A percentile compares a stretch with the other conserved stretches of the same genome.
phyloP scores from a whole-genome alignment of 2,888 invertebrate genomes.

The Orthosia gothica region DNA sequence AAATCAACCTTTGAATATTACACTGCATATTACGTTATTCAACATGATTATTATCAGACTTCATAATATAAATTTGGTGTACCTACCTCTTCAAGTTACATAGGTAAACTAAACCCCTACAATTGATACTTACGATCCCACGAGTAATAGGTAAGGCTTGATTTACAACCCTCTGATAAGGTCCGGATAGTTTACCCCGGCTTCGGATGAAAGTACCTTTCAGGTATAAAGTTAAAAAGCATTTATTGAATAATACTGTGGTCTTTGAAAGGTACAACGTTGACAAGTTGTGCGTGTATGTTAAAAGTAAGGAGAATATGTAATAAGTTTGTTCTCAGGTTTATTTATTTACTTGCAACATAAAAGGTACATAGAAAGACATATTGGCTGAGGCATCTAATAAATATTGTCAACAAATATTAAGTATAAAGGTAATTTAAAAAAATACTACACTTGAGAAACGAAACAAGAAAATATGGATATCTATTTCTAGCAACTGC shows the following conservation, averaged over 20 bases:
- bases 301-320: not conserved
- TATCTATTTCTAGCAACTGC: not conserved
- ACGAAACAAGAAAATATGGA: not conserved
- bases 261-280: no score
- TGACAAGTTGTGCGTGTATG: not conserved
- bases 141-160: slow-evolving; percentile 46
- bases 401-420: no score
- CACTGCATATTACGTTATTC: not conserved
- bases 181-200: slow-evolving; percentile 11
- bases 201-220: slow-evolving; percentile 2
- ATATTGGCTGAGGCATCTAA: no score
- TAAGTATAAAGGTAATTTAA: no score
- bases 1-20: no score
- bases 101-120: slow-evolving; percentile 2
- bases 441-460: no score
- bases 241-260: not conserved
- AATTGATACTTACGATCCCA: slow-evolving; percentile 37
- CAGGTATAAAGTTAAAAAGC: slow-evolving; percentile 14
- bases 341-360: no score
- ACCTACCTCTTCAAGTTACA: slow-evolving; percentile 15
- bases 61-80: slow-evolving; percentile 12
- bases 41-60: not conserved
- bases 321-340: not conserved
- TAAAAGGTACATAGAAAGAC: no score
- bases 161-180: slow-evolving; percentile 45